Percentiles rank a stretch among this genome's conserved stretches.
phyloP scores from a whole-genome alignment of 2,113 vertebrate genomes.

The Atractosteus spatula region DNA sequence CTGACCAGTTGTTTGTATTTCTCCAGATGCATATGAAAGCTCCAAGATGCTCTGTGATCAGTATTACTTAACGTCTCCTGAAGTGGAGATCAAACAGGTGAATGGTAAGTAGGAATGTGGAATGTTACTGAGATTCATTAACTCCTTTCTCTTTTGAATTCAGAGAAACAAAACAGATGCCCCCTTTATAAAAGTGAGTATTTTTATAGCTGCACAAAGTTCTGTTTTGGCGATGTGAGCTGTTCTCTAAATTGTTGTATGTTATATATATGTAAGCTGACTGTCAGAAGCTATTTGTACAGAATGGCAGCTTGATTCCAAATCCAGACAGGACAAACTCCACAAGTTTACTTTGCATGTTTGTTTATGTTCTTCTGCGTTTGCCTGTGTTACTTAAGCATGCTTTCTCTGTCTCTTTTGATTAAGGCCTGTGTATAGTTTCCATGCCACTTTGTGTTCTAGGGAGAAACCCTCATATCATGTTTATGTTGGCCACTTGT shows the following conservation, averaged over 20 bases:
- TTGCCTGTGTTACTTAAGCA: not conserved
- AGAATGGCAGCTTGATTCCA: not conserved
- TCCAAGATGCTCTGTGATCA: conserved; percentile 94
- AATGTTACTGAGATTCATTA: not conserved
- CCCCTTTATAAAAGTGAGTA: not conserved
- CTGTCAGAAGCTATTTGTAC: not conserved
- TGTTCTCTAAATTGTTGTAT: not conserved
- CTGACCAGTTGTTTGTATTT: conserved; percentile 7
- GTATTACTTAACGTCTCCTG: conserved; percentile 91
- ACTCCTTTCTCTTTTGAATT: not conserved
- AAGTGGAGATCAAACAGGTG: conserved; percentile 82
- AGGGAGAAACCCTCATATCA: not conserved
- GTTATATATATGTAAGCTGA: not conserved
- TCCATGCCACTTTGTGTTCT: not conserved
- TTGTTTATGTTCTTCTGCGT: not conserved
- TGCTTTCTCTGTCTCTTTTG: conserved; percentile 16
- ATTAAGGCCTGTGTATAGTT: conserved; percentile 10
- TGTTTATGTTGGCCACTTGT: not conserved
- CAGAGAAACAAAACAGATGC: not conserved
- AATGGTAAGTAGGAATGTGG: conserved; percentile 75
- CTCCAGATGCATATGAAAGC: conserved; percentile 87
- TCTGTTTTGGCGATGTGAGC: not conserved
- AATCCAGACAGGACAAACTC: not conserved
- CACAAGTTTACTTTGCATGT: not conserved
- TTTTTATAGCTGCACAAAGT: not conserved